Base-by-base conservation (phyloP, 2,797 vertebrate species). In the Anomalospiza imberbis region DNA sequence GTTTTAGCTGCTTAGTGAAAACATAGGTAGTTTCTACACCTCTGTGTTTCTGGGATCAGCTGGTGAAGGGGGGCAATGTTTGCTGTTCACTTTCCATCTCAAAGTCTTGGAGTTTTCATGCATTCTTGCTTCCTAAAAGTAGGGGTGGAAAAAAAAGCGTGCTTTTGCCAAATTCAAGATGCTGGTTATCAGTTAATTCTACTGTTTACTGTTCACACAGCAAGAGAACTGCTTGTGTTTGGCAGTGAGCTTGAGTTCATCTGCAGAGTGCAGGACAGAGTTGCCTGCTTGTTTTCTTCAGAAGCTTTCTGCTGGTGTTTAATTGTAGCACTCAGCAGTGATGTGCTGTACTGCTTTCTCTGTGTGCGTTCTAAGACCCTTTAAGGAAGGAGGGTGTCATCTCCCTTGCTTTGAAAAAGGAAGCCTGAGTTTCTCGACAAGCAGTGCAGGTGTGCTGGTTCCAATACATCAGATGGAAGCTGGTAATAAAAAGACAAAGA, bases 41-140 rank as follows among this genome's bases (percentile, higher is more conserved):
- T 95, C 93, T 77, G 57, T 44, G 58, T 45, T 89, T 79, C 73
- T 65, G 92, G 70, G 93, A 81, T 89, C 87, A 93, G 88, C 95
- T 82, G 90, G 14, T 76, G 53, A 80, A 76, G 89, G 18, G 73
- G 93, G 55, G 48, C 20, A 36, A 57, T n/a, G 9, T 78, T 79
- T 95, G 53, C 74, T 91, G 48, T 58, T 50, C 63, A 24, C 65
- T 88, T 85, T 31, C 34, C 51, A 16, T 80, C 89, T 86, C 67
- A 88, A 20, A 57, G n/a, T 36, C 81, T 77, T 53, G 28, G 74
- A 81, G 50, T 53, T 89, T 51, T 86, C 60, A 45, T 80, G 36
- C 58, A 14, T 90, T 94, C 55, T 73, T 88, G 13, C 67, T 95
- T 92, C 63, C 60, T 77, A 61, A 76, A 87, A 74, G 40, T 36